Evolutionary conservation across 1,140 invertebrate species (phyloP).

Genomic region (Lutraria rhynchaena): DNA sequence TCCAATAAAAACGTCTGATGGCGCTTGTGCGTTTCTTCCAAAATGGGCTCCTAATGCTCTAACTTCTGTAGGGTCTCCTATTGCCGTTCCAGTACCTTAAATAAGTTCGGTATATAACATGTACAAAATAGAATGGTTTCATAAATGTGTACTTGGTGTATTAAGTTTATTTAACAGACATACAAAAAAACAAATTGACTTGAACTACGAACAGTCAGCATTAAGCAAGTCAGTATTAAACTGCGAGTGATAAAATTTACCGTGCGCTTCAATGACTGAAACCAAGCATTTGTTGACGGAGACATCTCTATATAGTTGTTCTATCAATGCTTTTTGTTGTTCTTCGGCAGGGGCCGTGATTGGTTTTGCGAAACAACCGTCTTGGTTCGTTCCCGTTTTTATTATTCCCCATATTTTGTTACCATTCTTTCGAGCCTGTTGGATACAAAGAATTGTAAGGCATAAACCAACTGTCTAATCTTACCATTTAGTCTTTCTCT

Average conservation of each 20-base stretch:
- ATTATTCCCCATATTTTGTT: constrained; percentile 59
- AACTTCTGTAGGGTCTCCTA: constrained; percentile 65
- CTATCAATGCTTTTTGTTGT: constrained; percentile 48
- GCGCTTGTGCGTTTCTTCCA: background rate
- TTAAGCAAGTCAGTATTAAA: no score
- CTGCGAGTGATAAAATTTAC: no score
- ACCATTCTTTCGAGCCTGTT: constrained; percentile 48
- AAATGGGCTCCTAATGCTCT: constrained; percentile 55
- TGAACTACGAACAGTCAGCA: no score
- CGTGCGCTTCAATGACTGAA: constrained; percentile 60
- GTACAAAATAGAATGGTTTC: no score
- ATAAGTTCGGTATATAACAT: no score
- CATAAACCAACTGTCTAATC: no score
- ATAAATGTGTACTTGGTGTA: no score
- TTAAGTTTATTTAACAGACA: no score
- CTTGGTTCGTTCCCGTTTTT: constrained; percentile 59
- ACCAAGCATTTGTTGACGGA: constrained; percentile 27
- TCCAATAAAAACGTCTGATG: constrained; percentile 25
- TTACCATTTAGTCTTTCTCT: no score
- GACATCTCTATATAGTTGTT: constrained; percentile 25
- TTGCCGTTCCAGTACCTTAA: constrained; percentile 66
- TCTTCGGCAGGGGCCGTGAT: constrained; percentile 58
- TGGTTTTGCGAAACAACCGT: constrained; percentile 39
- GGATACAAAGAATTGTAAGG: no score
- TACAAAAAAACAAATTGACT: no score